Percentiles rank a stretch among this genome's conserved stretches.
Evolutionary conservation across 2,113 vertebrate species (phyloP).

Genomic region (Vicugna pacos): DNA sequence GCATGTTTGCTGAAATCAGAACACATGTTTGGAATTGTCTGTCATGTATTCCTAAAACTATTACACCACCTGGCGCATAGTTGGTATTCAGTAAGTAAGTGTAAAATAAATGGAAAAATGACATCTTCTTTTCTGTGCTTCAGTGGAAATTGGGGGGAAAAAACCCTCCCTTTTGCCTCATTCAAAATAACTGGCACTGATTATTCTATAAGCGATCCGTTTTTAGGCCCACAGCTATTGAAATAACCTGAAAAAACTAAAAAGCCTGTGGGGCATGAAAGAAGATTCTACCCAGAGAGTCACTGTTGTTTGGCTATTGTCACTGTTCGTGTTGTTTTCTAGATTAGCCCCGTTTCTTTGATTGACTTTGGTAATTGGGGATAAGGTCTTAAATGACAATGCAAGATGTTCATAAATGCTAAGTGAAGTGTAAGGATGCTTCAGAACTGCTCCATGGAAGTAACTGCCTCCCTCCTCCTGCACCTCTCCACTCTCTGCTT

Average conservation of each 20-base stretch:
- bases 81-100: conserved; percentile 8
- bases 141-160: background rate
- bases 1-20: conserved; percentile 7
- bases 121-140: background rate
- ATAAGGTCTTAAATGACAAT: background rate
- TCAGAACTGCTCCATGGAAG: background rate
- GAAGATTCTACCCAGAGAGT: background rate
- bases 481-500: accelerated
- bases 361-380: background rate
- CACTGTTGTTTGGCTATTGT: background rate
- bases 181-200: background rate
- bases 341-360: background rate
- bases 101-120: background rate
- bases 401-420: background rate
- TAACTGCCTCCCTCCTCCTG: background rate
- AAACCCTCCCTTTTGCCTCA: background rate
- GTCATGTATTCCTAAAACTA: background rate
- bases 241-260: background rate
- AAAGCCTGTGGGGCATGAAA: background rate
- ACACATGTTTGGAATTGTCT: background rate
- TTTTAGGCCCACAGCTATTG: background rate
- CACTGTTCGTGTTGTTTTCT: background rate
- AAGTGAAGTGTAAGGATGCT: background rate
- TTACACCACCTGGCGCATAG: background rate
- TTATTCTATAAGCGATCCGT: background rate